Evolutionary conservation across 2,888 invertebrate genomes (phyloP).

Genomic region (Camponotus fellah): DNA sequence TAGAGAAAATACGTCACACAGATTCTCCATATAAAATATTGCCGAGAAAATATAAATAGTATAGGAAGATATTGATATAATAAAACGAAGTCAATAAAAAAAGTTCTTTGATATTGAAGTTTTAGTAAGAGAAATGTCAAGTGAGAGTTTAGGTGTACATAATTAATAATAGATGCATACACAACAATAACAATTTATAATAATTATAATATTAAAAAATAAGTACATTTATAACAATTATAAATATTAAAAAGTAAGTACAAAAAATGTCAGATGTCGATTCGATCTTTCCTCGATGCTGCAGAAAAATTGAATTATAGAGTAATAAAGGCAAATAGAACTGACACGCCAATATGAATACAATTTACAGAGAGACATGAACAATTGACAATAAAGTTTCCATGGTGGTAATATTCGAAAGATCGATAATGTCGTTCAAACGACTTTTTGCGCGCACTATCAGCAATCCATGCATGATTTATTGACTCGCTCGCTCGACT

Average conservation of each 20-base stretch:
- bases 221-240: background rate
- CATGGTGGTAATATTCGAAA: background rate
- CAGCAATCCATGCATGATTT: background rate
- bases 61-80: slow-evolving; percentile 35
- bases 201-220: too few relatives aligned
- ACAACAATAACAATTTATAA: background rate
- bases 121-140: slow-evolving; percentile 15
- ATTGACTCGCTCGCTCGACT: slow-evolving; percentile 4
- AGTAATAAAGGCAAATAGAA: background rate
- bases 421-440: background rate
- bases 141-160: background rate
- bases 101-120: slow-evolving; percentile 25
- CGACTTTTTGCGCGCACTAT: background rate
- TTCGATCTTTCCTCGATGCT: background rate
- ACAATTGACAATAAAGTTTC: background rate
- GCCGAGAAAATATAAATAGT: slow-evolving; percentile 35
- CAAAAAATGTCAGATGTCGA: background rate
- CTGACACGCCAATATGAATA: background rate
- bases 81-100: slow-evolving; percentile 28
- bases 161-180: background rate
- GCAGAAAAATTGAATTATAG: background rate
- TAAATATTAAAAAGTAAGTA: background rate
- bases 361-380: background rate
- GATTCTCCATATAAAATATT: slow-evolving; percentile 27
- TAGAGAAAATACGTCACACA: slow-evolving; percentile 29